These are phyloP conservation scores for Microplitis manilae DNA, from an alignment of 2,888 invertebrate genomes.

Conservation along the genomic window DNA sequence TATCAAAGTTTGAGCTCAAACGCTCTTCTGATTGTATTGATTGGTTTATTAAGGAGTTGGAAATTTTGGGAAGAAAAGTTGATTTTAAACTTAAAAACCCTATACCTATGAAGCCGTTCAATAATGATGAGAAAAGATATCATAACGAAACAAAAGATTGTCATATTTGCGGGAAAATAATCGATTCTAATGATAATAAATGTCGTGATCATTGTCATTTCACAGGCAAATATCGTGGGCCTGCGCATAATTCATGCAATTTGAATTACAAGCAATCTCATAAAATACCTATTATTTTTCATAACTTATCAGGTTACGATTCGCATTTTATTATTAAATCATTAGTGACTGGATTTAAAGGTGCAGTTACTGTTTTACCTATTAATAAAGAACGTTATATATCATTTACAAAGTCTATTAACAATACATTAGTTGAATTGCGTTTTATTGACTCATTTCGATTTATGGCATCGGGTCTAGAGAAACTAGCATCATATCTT, in stretches of 20 bases:
- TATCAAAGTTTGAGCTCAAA: no score
- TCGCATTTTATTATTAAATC: constrained; percentile 54
- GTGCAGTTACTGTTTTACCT: constrained; percentile 10
- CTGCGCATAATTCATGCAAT: not conserved
- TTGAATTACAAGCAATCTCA: constrained; percentile 36
- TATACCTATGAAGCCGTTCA: no score
- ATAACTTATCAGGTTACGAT: constrained; percentile 58
- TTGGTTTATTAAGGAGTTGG: no score
- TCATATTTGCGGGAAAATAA: no score
- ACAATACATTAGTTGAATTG: not conserved
- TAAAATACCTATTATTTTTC: constrained; percentile 54
- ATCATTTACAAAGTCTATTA: not conserved
- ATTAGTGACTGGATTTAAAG: constrained; percentile 48
- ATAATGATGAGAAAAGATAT: no score
- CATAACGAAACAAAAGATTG: no score
- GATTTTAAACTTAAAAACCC: no score
- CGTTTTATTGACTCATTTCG: not conserved
- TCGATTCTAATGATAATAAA: no score
- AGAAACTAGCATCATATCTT: constrained; percentile 8
- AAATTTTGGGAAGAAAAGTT: no score
- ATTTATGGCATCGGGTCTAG: not conserved
- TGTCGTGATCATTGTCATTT: constrained; percentile 8
- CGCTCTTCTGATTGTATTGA: no score
- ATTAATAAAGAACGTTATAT: constrained; percentile 2
- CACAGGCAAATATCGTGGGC: not conserved